phyloP scores from a whole-genome alignment of 2,797 vertebrate species.

The Pseudochaenichthys georgianus region DNA sequence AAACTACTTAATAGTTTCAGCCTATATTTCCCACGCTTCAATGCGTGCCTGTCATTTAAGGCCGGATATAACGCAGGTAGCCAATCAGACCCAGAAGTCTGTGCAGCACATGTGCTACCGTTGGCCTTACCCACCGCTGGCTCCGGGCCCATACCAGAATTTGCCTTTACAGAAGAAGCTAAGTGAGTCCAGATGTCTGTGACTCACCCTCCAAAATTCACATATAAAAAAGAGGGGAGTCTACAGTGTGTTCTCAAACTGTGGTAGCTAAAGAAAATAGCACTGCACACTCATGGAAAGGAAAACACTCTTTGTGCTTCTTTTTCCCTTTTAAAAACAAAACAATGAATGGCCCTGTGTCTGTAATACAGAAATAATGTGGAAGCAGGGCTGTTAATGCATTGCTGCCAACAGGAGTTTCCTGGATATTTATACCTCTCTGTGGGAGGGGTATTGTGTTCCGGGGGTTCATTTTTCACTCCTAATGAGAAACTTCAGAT shows the following conservation, averaged over 20 bases:
- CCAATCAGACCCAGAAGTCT: slow-evolving; percentile 52
- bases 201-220: slow-evolving; percentile 66
- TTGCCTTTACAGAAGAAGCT: slow-evolving; percentile 58
- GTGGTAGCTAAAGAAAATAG: slow-evolving; percentile 43
- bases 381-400: slow-evolving; percentile 52
- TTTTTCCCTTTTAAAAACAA: slow-evolving; percentile 34
- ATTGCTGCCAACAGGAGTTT: slow-evolving; percentile 47
- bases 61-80: slow-evolving; percentile 25
- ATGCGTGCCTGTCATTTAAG: slow-evolving; percentile 19
- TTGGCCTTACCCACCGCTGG: slow-evolving; percentile 55
- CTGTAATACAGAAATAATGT: slow-evolving; percentile 54
- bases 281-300: slow-evolving; percentile 63
- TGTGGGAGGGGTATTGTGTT: slow-evolving; percentile 32
- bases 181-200: slow-evolving; percentile 84
- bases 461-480: slow-evolving; percentile 60
- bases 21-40: background rate
- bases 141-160: slow-evolving; percentile 53
- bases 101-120: slow-evolving; percentile 80
- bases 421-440: slow-evolving; percentile 49
- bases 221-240: slow-evolving; percentile 52
- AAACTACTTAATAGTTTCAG: too few relatives aligned
- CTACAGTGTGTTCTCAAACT: slow-evolving; percentile 46
- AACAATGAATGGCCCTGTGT: slow-evolving; percentile 67
- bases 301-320: slow-evolving; percentile 65
- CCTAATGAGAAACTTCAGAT: slow-evolving; percentile 72